Conservation (phyloP, 1,140 invertebrate species). For the Trichogramma pretiosum region DNA sequence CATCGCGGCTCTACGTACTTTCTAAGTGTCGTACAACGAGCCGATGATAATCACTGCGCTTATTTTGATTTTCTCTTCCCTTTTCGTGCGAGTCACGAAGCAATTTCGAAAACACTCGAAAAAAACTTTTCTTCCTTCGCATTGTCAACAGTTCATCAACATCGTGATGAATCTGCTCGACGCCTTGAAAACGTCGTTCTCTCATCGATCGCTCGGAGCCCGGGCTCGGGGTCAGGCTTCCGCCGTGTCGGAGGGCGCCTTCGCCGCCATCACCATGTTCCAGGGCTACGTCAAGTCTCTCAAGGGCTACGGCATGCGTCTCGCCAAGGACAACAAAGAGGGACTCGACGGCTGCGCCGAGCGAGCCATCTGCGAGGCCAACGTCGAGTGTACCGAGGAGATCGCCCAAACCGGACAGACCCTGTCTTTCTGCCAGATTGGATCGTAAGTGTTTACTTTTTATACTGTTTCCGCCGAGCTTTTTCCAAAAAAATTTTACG, state of each 20-base stretch:
- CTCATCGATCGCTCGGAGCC: slow-evolving; percentile 73
- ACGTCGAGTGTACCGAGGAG: slow-evolving; percentile 74
- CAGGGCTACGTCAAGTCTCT: slow-evolving; percentile 77
- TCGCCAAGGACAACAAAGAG: slow-evolving; percentile 65
- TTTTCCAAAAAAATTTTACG: not conserved
- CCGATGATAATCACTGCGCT: too few species aligned
- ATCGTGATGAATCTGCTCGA: slow-evolving; percentile 83
- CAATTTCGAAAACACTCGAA: too few species aligned
- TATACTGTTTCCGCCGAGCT: not conserved
- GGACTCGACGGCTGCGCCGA: slow-evolving; percentile 48
- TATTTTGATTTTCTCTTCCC: too few species aligned
- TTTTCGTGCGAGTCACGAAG: too few species aligned
- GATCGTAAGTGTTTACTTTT: slow-evolving; percentile 67
- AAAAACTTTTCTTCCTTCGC: too few species aligned
- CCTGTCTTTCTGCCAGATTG: slow-evolving; percentile 79
- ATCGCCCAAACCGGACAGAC: slow-evolving; percentile 67
- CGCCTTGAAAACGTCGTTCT: slow-evolving; percentile 82
- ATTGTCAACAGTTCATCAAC: slow-evolving; percentile 69
- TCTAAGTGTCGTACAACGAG: too few species aligned
- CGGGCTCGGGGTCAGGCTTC: slow-evolving; percentile 75
- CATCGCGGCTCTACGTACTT: too few species aligned
- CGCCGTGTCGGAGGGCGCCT: slow-evolving; percentile 75
- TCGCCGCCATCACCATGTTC: slow-evolving; percentile 75
- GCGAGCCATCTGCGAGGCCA: slow-evolving; percentile 70
- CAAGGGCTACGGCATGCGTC: slow-evolving; percentile 41